Base-by-base conservation (phyloP, 2,888 invertebrate genomes). In the Parascotia fuliginaria region DNA sequence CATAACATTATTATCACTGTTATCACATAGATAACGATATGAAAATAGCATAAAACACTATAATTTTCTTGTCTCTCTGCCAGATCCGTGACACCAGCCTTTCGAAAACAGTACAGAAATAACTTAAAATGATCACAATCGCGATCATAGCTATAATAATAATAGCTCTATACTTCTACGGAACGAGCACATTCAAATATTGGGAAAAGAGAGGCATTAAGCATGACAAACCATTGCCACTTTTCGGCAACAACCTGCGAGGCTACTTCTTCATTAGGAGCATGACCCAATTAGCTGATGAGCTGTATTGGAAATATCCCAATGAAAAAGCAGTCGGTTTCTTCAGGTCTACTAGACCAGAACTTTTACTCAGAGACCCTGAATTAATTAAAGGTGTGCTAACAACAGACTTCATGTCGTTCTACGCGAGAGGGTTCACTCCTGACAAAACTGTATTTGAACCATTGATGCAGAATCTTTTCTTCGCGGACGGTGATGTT, bases 241-340 rank as follows among this genome's bases (percentile, higher is more conserved):
- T 79, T 22, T 34, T 89, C 6, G 90, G 89, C 6, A 88, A 75
- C 19, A 84, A 86, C 54, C 56, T 77, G 0, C 79, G 70, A 37
- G 83, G 87, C 38, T 87, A 85, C 45, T 9, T 73, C 4, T 83
- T 83, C 62, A 67, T 66, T 54, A 77, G 81, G 1, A 89, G 89
- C 45, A 75, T 85, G 47, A 82, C 83, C n/a, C 85, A 83, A 83
- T 51, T 81, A 52, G 87, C 85, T 0, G 77, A 84, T 0, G 82
- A 85, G 52, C 54, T 47, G 0, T 90, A 90, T 54, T 77, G 69
- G 12, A 85, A 80, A 55, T 89, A 81, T 55, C 88, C 88, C 1
- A 59, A 84, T 0, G 89, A 90, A 60, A 87, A 79, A 70, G 83
- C 88, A 0, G 88, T 88, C 0, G 90, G 90, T 1, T 87, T 80